Conservation (phyloP, 92 coral and sea anemone species). For the Nematostella vectensis region DNA sequence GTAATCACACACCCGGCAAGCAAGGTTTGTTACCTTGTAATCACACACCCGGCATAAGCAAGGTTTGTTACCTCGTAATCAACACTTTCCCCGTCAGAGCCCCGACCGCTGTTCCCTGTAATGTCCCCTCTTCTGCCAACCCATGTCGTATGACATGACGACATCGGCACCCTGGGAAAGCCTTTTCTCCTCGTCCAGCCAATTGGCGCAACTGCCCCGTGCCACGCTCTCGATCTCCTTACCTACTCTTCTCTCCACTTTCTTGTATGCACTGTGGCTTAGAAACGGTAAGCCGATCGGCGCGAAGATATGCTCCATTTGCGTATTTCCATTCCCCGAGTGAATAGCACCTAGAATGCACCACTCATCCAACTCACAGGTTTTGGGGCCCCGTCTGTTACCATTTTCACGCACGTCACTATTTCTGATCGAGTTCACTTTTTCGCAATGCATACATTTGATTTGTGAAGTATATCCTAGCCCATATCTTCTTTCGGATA, state of each 20-base stretch:
- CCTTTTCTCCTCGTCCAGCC: conserved; percentile 1
- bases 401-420: conserved; percentile 2
- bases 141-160: conserved; percentile 14
- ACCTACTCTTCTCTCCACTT: conserved; percentile 6
- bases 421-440: conserved; percentile 1
- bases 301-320: conserved; percentile 6
- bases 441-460: background rate
- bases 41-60: background rate
- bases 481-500: conserved; percentile 7
- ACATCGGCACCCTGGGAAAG: background rate
- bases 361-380: conserved; percentile 3
- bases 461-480: background rate
- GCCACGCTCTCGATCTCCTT: conserved; percentile 5
- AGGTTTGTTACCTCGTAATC: conserved; percentile 2
- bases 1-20: too few relatives aligned
- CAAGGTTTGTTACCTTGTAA: too few relatives aligned
- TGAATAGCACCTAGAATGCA: conserved; percentile 7
- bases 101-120: background rate
- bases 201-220: background rate
- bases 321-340: conserved; percentile 13
- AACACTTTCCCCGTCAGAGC: conserved; percentile 1
- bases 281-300: conserved; percentile 7
- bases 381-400: conserved; percentile 3
- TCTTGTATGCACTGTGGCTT: conserved; percentile 4
- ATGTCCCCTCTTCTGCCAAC: conserved; percentile 19